These are phyloP conservation scores for Drosophila watanabei DNA, from an alignment of 1,140 invertebrate species.

Conservation along the genomic window DNA sequence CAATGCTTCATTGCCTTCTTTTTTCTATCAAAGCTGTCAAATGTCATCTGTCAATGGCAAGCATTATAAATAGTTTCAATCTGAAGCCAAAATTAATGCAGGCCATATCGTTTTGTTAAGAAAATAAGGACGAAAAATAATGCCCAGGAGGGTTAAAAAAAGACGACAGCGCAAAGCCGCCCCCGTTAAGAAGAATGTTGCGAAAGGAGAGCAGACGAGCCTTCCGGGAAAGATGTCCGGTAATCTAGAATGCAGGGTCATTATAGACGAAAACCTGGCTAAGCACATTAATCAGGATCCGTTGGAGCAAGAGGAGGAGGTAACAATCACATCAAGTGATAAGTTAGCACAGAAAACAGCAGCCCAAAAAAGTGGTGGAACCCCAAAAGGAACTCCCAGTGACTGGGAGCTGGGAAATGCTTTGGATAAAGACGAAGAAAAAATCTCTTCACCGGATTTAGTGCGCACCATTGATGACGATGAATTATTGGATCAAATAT, in stretches of 20 bases:
- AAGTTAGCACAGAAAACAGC: neutral
- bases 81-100: neutral
- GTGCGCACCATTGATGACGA: too few relatives aligned
- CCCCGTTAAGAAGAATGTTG: slow-evolving; percentile 14
- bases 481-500: neutral
- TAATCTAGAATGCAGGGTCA: neutral
- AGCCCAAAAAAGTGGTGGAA: neutral
- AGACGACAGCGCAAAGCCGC: slow-evolving; percentile 64
- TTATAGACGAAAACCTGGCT: neutral
- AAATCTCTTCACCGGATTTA: neutral
- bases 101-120: neutral
- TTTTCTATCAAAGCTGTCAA: neutral
- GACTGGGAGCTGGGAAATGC: neutral
- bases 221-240: too few relatives aligned
- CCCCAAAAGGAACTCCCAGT: neutral
- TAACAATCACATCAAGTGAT: neutral
- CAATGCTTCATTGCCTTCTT: neutral
- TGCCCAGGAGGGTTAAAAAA: slow-evolving; percentile 65
- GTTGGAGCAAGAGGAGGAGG: neutral
- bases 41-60: neutral
- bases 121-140: slow-evolving; percentile 7
- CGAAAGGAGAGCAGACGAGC: neutral
- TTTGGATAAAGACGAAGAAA: neutral
- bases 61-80: neutral
- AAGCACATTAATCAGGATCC: neutral